These are phyloP conservation scores for Wasmannia auropunctata DNA, from an alignment of 1,140 invertebrate species.

Conservation along the genomic window DNA sequence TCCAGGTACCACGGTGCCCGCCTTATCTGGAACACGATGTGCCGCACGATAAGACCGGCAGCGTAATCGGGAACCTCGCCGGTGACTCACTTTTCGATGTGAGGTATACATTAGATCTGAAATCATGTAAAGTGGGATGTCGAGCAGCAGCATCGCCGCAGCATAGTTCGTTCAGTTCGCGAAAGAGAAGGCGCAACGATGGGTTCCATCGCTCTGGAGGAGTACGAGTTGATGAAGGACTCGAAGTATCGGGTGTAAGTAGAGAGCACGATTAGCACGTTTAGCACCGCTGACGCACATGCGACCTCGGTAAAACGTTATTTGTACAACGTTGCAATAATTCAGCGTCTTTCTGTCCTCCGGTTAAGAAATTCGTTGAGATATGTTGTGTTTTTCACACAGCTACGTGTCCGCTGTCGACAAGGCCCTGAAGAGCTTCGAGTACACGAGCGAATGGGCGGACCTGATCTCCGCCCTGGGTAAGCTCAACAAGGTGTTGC, in stretches of 20 bases:
- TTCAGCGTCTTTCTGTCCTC: too few species aligned
- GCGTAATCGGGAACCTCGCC: neutral
- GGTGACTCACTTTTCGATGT: constrained; percentile 48
- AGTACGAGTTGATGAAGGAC: constrained; percentile 91
- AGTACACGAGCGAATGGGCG: constrained; percentile 98
- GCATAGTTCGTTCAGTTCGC: constrained; percentile 42
- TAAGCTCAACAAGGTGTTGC: constrained; percentile 96
- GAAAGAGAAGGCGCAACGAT: constrained; percentile 71
- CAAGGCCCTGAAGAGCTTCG: constrained; percentile 96
- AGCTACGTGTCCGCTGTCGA: constrained; percentile 93
- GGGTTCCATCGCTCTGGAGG: constrained; percentile 87
- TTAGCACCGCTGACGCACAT: neutral
- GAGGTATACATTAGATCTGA: constrained; percentile 24
- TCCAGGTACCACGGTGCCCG: constrained; percentile 26
- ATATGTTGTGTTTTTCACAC: constrained; percentile 59
- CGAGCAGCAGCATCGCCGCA: neutral
- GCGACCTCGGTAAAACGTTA: neutral
- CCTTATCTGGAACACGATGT: constrained; percentile 56
- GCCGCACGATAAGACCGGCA: constrained; percentile 29
- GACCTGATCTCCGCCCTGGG: constrained; percentile 96
- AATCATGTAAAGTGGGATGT: constrained; percentile 57
- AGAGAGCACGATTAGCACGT: constrained; percentile 9
- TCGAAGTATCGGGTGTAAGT: constrained; percentile 91
- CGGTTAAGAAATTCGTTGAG: neutral
- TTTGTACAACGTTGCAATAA: neutral